A percentile compares a stretch with the other conserved stretches of the same genome.
Conservation (phyloP, 2,113 vertebrate genomes). For the Noctilio leporinus region DNA sequence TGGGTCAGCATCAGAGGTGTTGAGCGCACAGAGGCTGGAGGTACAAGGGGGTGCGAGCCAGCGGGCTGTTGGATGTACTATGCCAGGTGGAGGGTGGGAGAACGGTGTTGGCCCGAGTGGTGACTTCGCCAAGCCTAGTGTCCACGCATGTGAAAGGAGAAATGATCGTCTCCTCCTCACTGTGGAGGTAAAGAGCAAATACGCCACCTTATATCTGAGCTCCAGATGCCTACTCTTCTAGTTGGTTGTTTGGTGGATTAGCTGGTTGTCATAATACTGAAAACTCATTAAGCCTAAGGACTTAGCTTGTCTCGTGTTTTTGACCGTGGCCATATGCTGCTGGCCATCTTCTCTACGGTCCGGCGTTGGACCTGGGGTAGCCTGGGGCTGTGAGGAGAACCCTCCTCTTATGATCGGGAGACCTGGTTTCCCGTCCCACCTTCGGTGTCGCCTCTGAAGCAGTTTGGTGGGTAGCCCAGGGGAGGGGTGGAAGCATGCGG, state of each 20-base stretch:
- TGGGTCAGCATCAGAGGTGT: not conserved
- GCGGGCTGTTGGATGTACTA: not conserved
- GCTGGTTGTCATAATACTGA: not conserved
- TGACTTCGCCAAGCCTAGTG: not conserved
- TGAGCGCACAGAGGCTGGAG: not conserved
- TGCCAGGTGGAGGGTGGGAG: not conserved
- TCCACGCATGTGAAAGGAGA: not conserved
- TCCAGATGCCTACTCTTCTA: not conserved
- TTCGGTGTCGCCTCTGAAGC: not conserved
- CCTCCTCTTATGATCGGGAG: not conserved
- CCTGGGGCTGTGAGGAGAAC: not conserved
- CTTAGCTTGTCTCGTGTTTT: not conserved
- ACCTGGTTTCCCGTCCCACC: not conserved
- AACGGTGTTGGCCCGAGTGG: not conserved
- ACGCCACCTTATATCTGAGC: not conserved
- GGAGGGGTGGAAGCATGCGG: rapidly evolving
- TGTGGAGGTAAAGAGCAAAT: not conserved
- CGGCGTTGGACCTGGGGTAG: not conserved
- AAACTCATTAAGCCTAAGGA: not conserved
- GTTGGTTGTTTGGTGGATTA: not conserved
- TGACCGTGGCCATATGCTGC: not conserved
- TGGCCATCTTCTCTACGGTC: not conserved
- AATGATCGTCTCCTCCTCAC: no score
- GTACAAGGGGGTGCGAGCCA: not conserved
- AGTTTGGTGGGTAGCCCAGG: not conserved